These are phyloP conservation scores for Cheilinus undulatus DNA, from an alignment of 2,113 vertebrate genomes.

Conservation along the genomic window DNA sequence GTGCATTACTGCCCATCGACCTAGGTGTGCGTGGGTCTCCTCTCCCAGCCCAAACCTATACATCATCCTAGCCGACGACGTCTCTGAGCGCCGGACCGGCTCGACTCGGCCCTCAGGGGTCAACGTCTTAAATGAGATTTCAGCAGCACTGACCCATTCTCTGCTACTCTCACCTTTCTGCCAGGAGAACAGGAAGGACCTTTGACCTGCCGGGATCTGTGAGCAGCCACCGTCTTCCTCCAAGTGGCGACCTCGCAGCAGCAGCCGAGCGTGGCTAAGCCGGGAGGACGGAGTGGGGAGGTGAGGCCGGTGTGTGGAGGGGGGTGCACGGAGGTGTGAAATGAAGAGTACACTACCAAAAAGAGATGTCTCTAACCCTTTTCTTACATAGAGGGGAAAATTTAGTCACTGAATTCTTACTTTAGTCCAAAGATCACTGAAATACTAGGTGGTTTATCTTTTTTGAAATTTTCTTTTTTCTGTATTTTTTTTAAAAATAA, in stretches of 20 bases:
- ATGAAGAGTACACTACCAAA: constrained; percentile 44
- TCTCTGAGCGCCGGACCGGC: constrained; percentile 49
- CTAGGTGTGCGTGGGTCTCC: constrained; percentile 41
- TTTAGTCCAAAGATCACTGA: too few species aligned
- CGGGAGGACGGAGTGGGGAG: constrained; percentile 31
- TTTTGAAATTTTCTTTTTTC: too few species aligned
- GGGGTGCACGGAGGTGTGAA: constrained; percentile 58
- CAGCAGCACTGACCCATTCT: constrained; percentile 76
- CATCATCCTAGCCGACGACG: constrained; percentile 63
- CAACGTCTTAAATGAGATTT: constrained; percentile 84
- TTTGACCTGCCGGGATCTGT: constrained; percentile 57
- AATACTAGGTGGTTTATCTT: too few species aligned
- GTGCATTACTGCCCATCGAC: constrained; percentile 27
- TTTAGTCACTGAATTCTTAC: not conserved
- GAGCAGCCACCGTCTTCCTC: constrained; percentile 55
- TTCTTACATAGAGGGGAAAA: not conserved
- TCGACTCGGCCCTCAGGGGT: constrained; percentile 59
- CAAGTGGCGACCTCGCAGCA: constrained; percentile 39
- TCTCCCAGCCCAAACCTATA: constrained; percentile 48
- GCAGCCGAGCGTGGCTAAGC: constrained; percentile 48
- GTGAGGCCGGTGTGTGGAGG: constrained; percentile 20
- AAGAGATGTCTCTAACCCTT: not conserved
- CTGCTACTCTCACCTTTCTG: constrained; percentile 66
- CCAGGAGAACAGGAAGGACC: constrained; percentile 67
- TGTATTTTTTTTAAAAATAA: too few species aligned